Evolutionary conservation across 2,888 invertebrate genomes (phyloP), one percentile per base, ranked within the genome.

Genomic region (Heliconius ethilla): DNA sequence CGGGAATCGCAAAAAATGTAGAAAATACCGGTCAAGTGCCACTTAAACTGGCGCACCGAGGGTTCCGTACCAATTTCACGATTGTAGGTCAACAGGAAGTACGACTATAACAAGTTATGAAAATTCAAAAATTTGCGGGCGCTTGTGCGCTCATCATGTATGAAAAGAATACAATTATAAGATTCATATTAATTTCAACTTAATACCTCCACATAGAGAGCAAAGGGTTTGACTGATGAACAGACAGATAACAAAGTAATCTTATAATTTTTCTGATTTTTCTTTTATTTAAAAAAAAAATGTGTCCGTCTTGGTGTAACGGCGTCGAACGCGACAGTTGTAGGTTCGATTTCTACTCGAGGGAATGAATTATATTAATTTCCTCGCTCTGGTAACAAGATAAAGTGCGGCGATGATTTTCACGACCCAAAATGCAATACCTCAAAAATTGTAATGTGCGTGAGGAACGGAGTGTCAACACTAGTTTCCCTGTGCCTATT

Each of bases 161-260:
- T 59, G n/a, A n/a, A 59, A n/a, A n/a, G 55, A 59, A n/a, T 59
- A n/a, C 55, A 59, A 59, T 59, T 59, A 59, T 59, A n/a, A 59
- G 3, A n/a, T 59, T 15, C 6, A 51, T 51, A 18, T 51, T 51
- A 51, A 51, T 51, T 51, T 51, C 18, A 51, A 51, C 18, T 51
- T 18, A 5, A 18, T 51, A 18, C 51, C 15, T 18, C 15, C 15
- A 18, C 18, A 6, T 51, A 37, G 18, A 51, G 18, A 51, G 5
- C 0, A 45, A 11, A 51, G 1, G 13, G 6, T 18, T 51, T 51
- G 15, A 15, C 45, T 18, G 18, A 18, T 18, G 18, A 6, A 18
- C 45, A 15, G 45, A 51, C 18, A 15, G 18, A 51, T 51, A 51
- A 45, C 45, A 45, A 51, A 15, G 6, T 51, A 51, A 51, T 18